Percentiles rank a stretch among this genome's conserved stretches.
Evolutionary conservation across 2,113 vertebrate genomes (phyloP).

Genomic region (Melospiza melodia): DNA sequence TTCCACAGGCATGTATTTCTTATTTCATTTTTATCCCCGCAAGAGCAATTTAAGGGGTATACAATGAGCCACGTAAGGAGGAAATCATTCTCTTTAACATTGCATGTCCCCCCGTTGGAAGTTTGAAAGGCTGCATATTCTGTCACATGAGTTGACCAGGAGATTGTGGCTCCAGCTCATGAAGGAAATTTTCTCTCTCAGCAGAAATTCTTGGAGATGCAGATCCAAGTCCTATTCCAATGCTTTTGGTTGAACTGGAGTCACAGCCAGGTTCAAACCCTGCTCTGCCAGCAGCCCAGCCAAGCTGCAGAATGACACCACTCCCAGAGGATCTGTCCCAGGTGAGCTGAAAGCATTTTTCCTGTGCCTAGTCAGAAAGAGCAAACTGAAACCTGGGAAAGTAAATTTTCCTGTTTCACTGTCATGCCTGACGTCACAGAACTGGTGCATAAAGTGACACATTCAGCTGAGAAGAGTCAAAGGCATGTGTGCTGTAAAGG

Average conservation of each 20-base stretch:
- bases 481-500: not conserved
- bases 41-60: not conserved
- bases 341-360: constrained; percentile 63
- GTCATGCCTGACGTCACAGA: not conserved
- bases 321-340: constrained; percentile 39
- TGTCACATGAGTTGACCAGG: not conserved
- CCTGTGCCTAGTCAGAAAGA: not conserved
- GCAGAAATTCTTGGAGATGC: constrained; percentile 49
- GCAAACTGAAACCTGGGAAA: not conserved
- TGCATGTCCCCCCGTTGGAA: not conserved
- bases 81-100: not conserved
- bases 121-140: not conserved
- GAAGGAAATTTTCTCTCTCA: not conserved
- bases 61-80: not conserved
- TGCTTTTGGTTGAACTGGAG: constrained; percentile 74
- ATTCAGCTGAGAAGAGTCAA: not conserved
- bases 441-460: not conserved
- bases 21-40: not conserved
- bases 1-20: not conserved
- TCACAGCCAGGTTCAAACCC: not conserved
- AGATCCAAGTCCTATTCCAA: constrained; percentile 60
- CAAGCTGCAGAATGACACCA: not conserved
- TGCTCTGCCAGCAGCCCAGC: not conserved
- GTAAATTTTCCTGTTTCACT: not conserved
- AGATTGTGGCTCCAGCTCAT: not conserved